These are phyloP conservation scores for Medauroidea extradentata DNA, from an alignment of 1,140 invertebrate species.

Conservation along the genomic window DNA sequence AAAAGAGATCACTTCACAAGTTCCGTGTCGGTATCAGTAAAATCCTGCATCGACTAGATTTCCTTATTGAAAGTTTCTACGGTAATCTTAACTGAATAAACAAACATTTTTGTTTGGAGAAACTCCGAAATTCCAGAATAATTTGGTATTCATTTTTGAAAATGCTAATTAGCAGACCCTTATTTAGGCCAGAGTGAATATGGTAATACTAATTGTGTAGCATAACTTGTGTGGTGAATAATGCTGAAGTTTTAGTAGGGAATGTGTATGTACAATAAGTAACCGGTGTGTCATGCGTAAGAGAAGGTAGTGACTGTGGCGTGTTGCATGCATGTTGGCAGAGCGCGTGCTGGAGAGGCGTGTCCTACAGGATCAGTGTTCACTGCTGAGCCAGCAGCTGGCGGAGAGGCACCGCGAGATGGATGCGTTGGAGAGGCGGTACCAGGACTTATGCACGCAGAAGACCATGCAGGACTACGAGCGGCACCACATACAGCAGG, in stretches of 20 bases:
- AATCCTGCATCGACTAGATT: too few relatives aligned
- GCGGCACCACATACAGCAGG: slow-evolving; percentile 15
- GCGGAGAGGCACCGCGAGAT: slow-evolving; percentile 10
- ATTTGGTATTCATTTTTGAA: too few relatives aligned
- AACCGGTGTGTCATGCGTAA: not conserved
- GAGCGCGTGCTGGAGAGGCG: slow-evolving; percentile 11
- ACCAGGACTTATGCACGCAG: slow-evolving; percentile 8
- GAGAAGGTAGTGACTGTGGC: not conserved
- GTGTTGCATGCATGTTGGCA: not conserved
- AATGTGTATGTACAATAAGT: not conserved
- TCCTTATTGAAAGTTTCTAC: too few relatives aligned
- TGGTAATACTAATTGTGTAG: not conserved
- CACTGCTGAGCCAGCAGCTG: not conserved
- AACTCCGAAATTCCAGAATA: too few relatives aligned
- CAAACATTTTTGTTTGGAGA: too few relatives aligned
- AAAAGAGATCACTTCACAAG: too few relatives aligned
- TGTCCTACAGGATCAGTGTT: slow-evolving; percentile 14
- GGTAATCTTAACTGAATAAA: too few relatives aligned
- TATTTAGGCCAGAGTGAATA: not conserved
- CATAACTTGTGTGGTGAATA: not conserved
- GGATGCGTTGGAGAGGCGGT: slow-evolving; percentile 11
- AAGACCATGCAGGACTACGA: slow-evolving; percentile 14
- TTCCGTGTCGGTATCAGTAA: too few relatives aligned
- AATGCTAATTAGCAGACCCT: too few relatives aligned
- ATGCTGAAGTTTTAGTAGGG: not conserved